Conservation (phyloP, 2,888 invertebrate species). For the Lasioglossum leucozonium region DNA sequence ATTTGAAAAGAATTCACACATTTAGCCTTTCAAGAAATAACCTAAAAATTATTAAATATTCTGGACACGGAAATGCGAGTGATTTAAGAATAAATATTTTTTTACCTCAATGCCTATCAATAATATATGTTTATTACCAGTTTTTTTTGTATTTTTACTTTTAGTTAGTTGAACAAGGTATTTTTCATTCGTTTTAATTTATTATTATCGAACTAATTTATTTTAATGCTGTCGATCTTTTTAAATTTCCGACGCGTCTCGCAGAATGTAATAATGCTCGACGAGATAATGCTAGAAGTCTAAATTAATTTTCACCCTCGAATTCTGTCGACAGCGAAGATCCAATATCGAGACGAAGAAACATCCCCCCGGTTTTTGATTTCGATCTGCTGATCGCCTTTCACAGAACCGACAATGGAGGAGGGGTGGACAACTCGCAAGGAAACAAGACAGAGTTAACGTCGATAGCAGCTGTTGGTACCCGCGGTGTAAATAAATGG, state of each 20-base stretch:
- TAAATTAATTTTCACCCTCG: conserved; percentile 49
- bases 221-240: not conserved
- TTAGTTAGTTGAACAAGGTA: no score
- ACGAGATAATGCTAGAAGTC: not conserved
- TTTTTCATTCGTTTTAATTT: not conserved
- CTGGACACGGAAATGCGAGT: no score
- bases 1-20: no score
- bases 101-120: no score
- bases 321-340: conserved; percentile 14
- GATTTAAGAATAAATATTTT: no score
- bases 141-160: no score
- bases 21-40: no score
- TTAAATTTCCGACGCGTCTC: not conserved
- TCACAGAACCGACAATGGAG: conserved; percentile 34
- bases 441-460: conserved; percentile 71
- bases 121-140: no score
- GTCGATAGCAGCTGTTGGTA: conserved; percentile 78
- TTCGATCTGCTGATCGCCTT: conserved; percentile 50
- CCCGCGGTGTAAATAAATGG: conserved; percentile 75
- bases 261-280: not conserved
- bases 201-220: not conserved
- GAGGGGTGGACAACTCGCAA: conserved; percentile 18
- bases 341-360: conserved; percentile 48
- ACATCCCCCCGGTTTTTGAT: conserved; percentile 56
- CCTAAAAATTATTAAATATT: not conserved